Evolutionary conservation across 2,797 vertebrate genomes (phyloP), one percentile per base, ranked within the genome.

Genomic region (Emys orbicularis): DNA sequence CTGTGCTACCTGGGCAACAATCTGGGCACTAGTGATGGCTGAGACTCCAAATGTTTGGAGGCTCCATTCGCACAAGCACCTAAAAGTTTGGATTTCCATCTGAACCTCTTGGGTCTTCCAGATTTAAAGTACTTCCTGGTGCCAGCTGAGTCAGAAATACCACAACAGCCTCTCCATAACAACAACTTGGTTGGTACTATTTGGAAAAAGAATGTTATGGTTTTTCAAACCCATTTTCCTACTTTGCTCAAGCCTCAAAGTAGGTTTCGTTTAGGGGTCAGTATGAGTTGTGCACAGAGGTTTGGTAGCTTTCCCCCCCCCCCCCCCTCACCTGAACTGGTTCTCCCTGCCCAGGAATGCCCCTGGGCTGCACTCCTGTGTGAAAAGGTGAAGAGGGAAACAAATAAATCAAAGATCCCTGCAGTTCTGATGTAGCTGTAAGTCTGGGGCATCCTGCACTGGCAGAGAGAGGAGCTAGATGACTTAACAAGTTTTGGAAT

Each of bases 61-160:
- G 68, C 68, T 41, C 19, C 34, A 68, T 23, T 72, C 19, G 11
- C 37, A 72, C n/a, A 72, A 41, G 10, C 68, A 72, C 68, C n/a
- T 21, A 49, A 47, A 29, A 52, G 49, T 37, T 9, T 68, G 54
- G 27, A 77, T 72, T 72, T 72, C 23, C 68, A 37, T 10, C 53
- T 74, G 41, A 56, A 9, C 16, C 80, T 15, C 74, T 29, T 37
- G n/a, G 3, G 41, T 27, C 90, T 81, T 29, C 3, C 4, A 10
- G 41, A 74, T 13, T 89, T 96, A 29, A 52, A 25, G 54, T 47
- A 44, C 41, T 44, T 57, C 80, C 80, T 19, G 15, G 41, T 92
- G 41, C 54, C 31, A 9, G 8, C 0, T 65, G 81, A 92, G 84
- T 2, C 13, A 77, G 57, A 31, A 49, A 3, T 1, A 1, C 65